These are phyloP conservation scores for Latheticus oryzae DNA, from an alignment of 2,888 invertebrate genomes.

Conservation along the genomic window DNA sequence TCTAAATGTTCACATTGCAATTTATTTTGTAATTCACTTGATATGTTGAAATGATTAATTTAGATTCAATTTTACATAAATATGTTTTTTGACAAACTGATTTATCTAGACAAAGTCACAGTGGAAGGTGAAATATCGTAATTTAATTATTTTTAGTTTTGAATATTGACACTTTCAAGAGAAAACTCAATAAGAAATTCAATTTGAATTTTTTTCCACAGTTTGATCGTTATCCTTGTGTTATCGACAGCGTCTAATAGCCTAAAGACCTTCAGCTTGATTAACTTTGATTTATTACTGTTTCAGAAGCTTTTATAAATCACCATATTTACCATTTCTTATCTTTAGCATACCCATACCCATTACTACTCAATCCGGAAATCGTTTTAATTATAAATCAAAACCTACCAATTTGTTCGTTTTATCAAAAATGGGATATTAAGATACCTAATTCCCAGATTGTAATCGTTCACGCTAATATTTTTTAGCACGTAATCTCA, in stretches of 20 bases:
- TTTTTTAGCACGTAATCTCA: conserved; percentile 35
- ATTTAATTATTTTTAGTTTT: too few relatives aligned
- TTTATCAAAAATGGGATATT: conserved; percentile 7
- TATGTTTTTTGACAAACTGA: too few relatives aligned
- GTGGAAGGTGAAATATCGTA: too few relatives aligned
- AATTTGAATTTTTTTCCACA: too few relatives aligned
- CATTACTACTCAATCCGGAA: not conserved
- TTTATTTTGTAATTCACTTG: too few relatives aligned
- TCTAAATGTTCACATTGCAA: too few relatives aligned
- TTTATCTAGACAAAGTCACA: too few relatives aligned
- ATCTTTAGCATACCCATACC: too few relatives aligned
- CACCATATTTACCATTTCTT: conserved; percentile 7
- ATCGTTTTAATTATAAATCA: conserved; percentile 3
- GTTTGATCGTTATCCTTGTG: conserved; percentile 17
- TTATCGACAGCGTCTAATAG: conserved; percentile 6
- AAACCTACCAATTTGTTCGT: conserved; percentile 11
- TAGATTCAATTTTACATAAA: too few relatives aligned
- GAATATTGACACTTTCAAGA: too few relatives aligned
- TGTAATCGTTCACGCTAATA: conserved; percentile 29
- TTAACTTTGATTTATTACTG: conserved; percentile 27
- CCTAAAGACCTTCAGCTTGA: conserved; percentile 15
- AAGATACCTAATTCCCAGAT: conserved; percentile 15
- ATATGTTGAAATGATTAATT: too few relatives aligned
- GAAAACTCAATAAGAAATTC: too few relatives aligned
- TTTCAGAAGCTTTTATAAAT: conserved; percentile 13